These are phyloP conservation scores for Bombus confusus DNA, from an alignment of 1,140 invertebrate genomes.

Conservation along the genomic window DNA sequence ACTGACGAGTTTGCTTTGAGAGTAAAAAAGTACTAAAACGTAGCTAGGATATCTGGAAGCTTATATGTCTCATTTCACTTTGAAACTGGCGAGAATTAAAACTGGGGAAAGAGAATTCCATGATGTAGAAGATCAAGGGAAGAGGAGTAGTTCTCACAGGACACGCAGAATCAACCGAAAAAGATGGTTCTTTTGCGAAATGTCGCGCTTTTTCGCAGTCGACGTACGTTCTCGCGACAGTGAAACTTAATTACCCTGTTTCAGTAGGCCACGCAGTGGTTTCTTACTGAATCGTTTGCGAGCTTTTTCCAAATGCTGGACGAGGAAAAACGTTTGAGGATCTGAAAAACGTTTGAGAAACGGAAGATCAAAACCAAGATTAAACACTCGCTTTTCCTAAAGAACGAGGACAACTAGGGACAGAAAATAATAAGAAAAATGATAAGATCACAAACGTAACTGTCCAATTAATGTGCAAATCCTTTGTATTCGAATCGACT, in stretches of 20 bases:
- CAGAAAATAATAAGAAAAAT: too few relatives aligned
- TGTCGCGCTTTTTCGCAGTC: background rate
- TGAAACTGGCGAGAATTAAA: background rate
- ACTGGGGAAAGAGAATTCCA: background rate
- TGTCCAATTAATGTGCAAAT: too few relatives aligned
- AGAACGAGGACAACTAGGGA: constrained; percentile 17
- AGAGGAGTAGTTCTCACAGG: too few relatives aligned
- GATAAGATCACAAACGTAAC: background rate
- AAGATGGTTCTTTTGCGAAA: background rate
- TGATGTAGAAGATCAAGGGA: background rate
- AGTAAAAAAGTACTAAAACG: background rate
- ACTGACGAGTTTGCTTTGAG: background rate
- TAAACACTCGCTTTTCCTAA: background rate
- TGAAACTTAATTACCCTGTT: constrained; percentile 60
- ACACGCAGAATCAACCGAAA: background rate
- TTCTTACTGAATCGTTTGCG: constrained; percentile 14
- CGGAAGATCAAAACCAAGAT: background rate
- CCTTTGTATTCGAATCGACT: too few relatives aligned
- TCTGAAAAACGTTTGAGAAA: background rate
- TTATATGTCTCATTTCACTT: background rate
- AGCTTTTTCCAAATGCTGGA: background rate
- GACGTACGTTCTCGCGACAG: constrained; percentile 33
- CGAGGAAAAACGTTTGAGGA: too few relatives aligned
- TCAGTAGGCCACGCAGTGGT: constrained; percentile 26
- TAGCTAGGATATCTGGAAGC: background rate